Conservation (phyloP, 2,113 vertebrate species). For the Protobothrops flavoviridis region DNA sequence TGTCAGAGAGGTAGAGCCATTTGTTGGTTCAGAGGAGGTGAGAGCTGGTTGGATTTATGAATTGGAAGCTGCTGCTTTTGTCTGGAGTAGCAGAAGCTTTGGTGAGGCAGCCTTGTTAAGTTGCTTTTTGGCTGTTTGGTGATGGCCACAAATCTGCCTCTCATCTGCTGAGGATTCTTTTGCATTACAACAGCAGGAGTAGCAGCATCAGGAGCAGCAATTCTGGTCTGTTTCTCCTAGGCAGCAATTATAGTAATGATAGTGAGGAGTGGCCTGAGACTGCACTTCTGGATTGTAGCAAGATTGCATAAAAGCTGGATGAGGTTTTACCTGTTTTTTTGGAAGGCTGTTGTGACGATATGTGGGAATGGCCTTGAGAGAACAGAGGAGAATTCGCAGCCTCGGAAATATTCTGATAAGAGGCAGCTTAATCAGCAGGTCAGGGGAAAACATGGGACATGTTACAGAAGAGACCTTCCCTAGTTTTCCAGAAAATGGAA, state of each 20-base stretch:
- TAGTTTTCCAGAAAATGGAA: too few species aligned
- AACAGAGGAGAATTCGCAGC: too few species aligned
- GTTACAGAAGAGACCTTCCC: too few species aligned
- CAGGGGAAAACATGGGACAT: too few species aligned
- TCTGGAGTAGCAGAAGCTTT: not conserved
- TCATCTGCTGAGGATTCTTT: not conserved
- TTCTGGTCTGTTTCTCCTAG: not conserved
- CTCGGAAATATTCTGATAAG: too few species aligned
- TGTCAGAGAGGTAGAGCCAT: not conserved
- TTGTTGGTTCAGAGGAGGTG: not conserved
- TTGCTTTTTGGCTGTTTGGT: not conserved
- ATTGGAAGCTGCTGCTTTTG: not conserved
- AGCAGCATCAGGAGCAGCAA: not conserved
- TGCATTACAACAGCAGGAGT: not conserved
- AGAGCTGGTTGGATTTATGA: not conserved
- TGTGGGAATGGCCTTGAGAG: too few species aligned
- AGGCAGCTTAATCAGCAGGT: too few species aligned
- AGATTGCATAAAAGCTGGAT: too few species aligned
- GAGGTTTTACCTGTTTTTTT: too few species aligned
- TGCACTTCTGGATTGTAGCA: not conserved
- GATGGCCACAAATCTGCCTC: not conserved
- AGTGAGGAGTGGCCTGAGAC: not conserved
- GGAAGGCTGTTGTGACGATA: too few species aligned
- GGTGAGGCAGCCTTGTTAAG: not conserved
- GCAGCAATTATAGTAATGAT: not conserved